These are phyloP conservation scores for Conus canariensis DNA, from an alignment of 2,888 invertebrate genomes.

Conservation along the genomic window DNA sequence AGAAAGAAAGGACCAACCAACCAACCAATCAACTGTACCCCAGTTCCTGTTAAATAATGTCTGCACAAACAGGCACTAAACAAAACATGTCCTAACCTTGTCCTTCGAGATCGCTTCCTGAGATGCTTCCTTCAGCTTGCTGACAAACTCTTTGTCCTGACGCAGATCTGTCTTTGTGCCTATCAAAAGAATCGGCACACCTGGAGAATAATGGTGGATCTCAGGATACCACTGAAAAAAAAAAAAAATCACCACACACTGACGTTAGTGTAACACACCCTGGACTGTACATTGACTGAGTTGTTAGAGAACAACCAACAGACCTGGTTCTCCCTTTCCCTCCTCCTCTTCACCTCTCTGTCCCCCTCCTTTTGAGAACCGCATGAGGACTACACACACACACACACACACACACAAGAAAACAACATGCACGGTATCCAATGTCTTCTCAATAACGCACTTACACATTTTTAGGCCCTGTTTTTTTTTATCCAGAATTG, in stretches of 20 bases:
- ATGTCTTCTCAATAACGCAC: too few relatives aligned
- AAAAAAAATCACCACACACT: slow-evolving; percentile 5
- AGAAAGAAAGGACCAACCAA: too few relatives aligned
- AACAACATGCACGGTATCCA: not conserved
- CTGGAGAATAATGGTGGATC: slow-evolving; percentile 99
- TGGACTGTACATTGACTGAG: too few relatives aligned
- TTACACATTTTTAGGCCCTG: too few relatives aligned
- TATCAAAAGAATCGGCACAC: slow-evolving; percentile 97
- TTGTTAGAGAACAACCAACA: not conserved
- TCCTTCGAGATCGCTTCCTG: slow-evolving; percentile 97
- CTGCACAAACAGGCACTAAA: not conserved
- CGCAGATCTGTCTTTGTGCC: slow-evolving; percentile 98
- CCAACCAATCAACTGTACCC: too few relatives aligned
- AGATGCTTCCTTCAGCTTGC: slow-evolving; percentile 96
- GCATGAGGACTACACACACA: not conserved
- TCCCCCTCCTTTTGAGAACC: not conserved
- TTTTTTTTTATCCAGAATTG: too few relatives aligned
- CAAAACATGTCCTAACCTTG: slow-evolving; percentile 80
- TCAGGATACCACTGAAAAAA: slow-evolving; percentile 96
- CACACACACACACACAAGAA: not conserved
- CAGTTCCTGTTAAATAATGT: too few relatives aligned
- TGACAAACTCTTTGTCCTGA: slow-evolving; percentile 96
- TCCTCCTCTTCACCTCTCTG: not conserved
- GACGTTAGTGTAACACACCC: not conserved
- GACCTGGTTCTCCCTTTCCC: not conserved